A percentile compares a stretch with the other conserved stretches of the same genome.
phyloP scores from a whole-genome alignment of 2,113 vertebrate species.

The Myodes glareolus region DNA sequence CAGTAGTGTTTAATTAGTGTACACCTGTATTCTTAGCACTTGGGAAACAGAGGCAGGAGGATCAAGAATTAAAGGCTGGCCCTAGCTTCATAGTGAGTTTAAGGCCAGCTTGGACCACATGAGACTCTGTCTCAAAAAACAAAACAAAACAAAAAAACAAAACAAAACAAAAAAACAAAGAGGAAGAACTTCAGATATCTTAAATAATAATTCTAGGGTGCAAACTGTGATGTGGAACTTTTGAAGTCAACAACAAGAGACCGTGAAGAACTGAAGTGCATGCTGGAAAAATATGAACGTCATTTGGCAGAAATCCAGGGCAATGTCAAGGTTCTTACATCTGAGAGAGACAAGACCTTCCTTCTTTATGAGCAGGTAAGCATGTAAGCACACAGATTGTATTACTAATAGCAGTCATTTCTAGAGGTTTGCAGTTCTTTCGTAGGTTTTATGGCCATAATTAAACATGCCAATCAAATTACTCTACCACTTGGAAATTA shows the following conservation, averaged over 20 bases:
- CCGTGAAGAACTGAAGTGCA: slow-evolving; percentile 86
- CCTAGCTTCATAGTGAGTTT: background rate
- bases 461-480: slow-evolving; percentile 41
- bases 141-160: background rate
- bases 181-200: slow-evolving; percentile 53
- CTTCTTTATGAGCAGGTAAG: slow-evolving; percentile 87
- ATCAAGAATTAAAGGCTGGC: background rate
- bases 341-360: slow-evolving; percentile 88
- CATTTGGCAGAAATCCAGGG: slow-evolving; percentile 89
- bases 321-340: slow-evolving; percentile 89
- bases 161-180: background rate
- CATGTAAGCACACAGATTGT: background rate
- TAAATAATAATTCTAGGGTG: slow-evolving; percentile 79
- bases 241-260: slow-evolving; percentile 86
- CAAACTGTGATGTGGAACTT: slow-evolving; percentile 84
- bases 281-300: slow-evolving; percentile 86
- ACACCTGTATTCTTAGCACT: background rate
- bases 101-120: background rate
- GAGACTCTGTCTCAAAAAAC: background rate
- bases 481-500: slow-evolving; percentile 49
- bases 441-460: background rate
- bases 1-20: background rate
- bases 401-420: slow-evolving; percentile 38
- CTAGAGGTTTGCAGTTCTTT: background rate
- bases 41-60: background rate